phyloP scores from a whole-genome alignment of 2,113 vertebrate genomes.

The Ondatra zibethicus region DNA sequence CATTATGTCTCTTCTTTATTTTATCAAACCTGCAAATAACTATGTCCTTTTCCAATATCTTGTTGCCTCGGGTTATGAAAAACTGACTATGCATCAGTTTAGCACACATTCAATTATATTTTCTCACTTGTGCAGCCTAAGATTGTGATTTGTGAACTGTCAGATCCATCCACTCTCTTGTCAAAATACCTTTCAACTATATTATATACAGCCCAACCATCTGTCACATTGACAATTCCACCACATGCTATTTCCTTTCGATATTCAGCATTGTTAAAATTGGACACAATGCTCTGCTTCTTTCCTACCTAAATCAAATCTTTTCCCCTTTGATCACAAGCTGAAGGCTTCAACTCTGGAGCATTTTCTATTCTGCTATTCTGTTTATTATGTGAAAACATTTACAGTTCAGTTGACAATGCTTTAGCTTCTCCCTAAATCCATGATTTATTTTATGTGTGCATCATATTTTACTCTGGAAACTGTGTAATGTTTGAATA shows the following conservation, averaged over 20 bases:
- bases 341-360: conserved; percentile 61
- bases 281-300: conserved; percentile 57
- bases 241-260: conserved; percentile 79
- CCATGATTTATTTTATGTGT: conserved; percentile 71
- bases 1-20: background rate
- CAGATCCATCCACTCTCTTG: conserved; percentile 70
- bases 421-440: conserved; percentile 74
- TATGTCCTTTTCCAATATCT: conserved; percentile 18
- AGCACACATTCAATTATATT: conserved; percentile 75
- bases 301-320: conserved; percentile 64
- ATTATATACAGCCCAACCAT: conserved; percentile 78
- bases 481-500: conserved; percentile 74
- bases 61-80: conserved; percentile 70
- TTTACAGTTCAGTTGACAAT: conserved; percentile 78
- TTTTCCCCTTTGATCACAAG: conserved; percentile 57
- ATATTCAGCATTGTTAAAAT: conserved; percentile 78
- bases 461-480: conserved; percentile 49
- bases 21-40: conserved; percentile 49
- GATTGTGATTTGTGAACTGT: conserved; percentile 83
- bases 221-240: conserved; percentile 83
- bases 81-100: conserved; percentile 78
- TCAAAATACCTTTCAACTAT: conserved; percentile 81
- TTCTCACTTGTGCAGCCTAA: conserved; percentile 65
- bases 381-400: conserved; percentile 70
- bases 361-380: conserved; percentile 70